Conservation (phyloP, 2,888 invertebrate genomes). For the Punctoribates punctum region DNA sequence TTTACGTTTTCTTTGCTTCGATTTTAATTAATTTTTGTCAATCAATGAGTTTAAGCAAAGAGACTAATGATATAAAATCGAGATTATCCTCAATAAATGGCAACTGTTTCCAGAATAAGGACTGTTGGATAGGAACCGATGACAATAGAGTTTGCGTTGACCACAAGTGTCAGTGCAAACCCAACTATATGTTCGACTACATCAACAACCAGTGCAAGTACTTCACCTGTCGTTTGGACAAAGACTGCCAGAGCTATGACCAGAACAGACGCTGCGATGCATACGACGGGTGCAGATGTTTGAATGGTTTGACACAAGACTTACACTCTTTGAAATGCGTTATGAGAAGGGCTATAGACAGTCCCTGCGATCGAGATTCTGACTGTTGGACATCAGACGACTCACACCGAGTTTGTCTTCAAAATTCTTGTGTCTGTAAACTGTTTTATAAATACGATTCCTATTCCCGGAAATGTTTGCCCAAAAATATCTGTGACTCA, state of each 20-base stretch:
- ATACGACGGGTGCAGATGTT: constrained; percentile 10
- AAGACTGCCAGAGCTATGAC: constrained; percentile 32
- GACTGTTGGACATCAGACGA: constrained; percentile 20
- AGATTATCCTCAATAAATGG: constrained; percentile 14
- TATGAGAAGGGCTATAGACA: background rate
- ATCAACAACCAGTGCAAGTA: constrained; percentile 29
- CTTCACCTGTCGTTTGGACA: constrained; percentile 29
- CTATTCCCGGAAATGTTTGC: background rate
- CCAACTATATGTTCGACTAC: constrained; percentile 14
- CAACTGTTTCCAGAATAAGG: constrained; percentile 5
- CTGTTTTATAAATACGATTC: constrained; percentile 9
- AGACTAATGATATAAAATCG: background rate
- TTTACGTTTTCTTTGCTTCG: background rate
- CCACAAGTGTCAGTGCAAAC: constrained; percentile 34
- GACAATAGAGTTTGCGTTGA: constrained; percentile 22
- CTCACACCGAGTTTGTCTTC: background rate
- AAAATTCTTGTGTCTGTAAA: constrained; percentile 4
- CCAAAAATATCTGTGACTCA: constrained; percentile 27
- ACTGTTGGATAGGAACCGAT: constrained; percentile 29
- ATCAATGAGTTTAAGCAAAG: background rate
- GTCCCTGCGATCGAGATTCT: background rate
- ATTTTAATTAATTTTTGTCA: background rate
- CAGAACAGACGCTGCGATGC: constrained; percentile 1
- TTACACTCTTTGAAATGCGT: background rate
- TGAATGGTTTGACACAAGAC: background rate